Evolutionary conservation across 1,140 invertebrate genomes (phyloP).

Genomic region (Heterodera carotae): DNA sequence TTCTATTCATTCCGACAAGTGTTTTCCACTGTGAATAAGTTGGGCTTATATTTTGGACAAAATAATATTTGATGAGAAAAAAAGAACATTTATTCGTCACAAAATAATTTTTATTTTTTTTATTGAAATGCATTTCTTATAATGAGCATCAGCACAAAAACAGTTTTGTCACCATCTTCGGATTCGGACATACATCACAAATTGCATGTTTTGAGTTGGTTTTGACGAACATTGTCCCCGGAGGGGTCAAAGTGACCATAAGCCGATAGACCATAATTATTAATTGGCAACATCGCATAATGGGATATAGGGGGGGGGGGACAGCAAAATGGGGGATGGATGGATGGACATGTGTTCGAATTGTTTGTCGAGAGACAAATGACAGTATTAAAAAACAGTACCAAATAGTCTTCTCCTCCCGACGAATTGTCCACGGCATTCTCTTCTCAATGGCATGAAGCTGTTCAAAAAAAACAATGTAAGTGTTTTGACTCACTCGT

Average conservation of each 20-base stretch:
- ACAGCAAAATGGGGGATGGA: no score
- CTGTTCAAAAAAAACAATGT: neutral
- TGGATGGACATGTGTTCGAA: neutral
- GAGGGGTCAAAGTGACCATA: neutral
- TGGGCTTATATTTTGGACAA: no score
- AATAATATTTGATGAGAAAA: no score
- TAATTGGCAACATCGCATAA: neutral
- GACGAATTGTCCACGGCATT: no score
- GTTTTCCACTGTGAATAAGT: no score
- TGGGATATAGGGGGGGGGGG: neutral
- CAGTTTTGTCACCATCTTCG: neutral
- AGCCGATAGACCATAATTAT: neutral
- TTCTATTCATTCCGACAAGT: no score
- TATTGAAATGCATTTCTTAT: no score
- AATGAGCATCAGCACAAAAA: neutral
- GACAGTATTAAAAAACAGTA: neutral
- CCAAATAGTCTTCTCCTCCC: no score
- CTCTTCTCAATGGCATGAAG: neutral
- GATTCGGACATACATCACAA: no score
- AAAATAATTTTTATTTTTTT: no score
- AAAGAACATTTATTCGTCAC: no score
- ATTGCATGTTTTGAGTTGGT: neutral
- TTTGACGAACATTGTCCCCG: neutral
- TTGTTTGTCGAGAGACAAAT: neutral
- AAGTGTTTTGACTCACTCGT: neutral